Evolutionary conservation across 2,797 vertebrate genomes (phyloP), one percentile per base, ranked within the genome.

Genomic region (Sebastiscus albofasciatus): DNA sequence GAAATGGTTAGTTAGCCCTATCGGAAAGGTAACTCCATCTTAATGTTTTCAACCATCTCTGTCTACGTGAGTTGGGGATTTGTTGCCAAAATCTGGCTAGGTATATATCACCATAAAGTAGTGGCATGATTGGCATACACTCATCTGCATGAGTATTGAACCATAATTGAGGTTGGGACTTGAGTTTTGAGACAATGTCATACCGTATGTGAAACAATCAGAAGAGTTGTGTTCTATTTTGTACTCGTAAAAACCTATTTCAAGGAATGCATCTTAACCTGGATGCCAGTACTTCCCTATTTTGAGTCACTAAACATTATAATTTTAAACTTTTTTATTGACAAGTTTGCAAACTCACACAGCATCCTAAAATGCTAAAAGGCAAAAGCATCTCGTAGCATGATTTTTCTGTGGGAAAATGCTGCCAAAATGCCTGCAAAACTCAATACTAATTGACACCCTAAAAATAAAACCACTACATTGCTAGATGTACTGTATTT

Each of bases 11-110:
- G 69, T 82, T 72, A 39, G 42, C 9, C 42, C 42, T 12, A 31
- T 22, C 49, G 71, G 66, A 67, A 60, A 64, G 46, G 65, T 24
- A 86, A 55, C 29, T 39, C 22, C 29, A 64, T 49, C n/a, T 52
- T 55, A 62, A 54, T 46, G 58, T 14, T 67, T 76, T 75, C 8
- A 73, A 54, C 27, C 33, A 56, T 31, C 72, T 83, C 16, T 55
- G 6, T 49, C 75, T 54, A 27, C 7, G 26, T 34, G 29, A 55
- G 33, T 8, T 60, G 26, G 18, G 24, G 16, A 71, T 42, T 14
- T 78, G n/a, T 70, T 7, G 14, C 10, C 20, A 26, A 56, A 22
- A 55, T 72, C 18, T 27, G 42, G 4, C 4, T 12, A 10, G 31
- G 39, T 31, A 68, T 31, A 68, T 26, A 0, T 72, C 27, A 34